Base-by-base conservation (phyloP, 2,797 vertebrate species). In the Hydrocynus forskahlii region DNA sequence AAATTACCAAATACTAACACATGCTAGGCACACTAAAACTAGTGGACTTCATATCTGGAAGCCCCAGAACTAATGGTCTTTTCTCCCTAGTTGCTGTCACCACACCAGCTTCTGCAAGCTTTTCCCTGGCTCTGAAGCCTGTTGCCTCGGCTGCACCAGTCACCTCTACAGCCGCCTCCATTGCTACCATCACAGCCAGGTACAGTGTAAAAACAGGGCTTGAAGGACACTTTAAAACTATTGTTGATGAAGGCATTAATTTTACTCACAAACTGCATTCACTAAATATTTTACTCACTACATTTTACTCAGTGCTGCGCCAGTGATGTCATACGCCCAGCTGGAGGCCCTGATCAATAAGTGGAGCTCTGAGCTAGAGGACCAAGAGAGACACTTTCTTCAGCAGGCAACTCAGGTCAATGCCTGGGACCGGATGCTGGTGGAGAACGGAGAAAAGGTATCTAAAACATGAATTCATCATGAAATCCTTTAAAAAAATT, bases 391-490 rank as follows among this genome's bases (percentile, higher is more conserved):
- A 69, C 96, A 99, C 80, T 99, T 99, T 90, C 91, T 99, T 1
- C 96, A 97, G 85, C 97, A 99, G 82, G 97, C 97, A 0, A 99
- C 98, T 0, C 97, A 99, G 87, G 97, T 99, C 85, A 99, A 99
- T 0, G 97, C 97, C 83, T 99, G 97, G 97, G 97, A 99, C 91
- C 93, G 89, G 57, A 97, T 89, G 0, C 90, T 99, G 79, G 96
- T 98, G 23, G 96, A 98, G 89, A 99, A 99, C 0, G 98, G 97
- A 0, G 98, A 99, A 89, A 98, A 96, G 92, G 94, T 95, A 63
- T 63, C 8, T 59, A 23, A 74, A 60, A 21, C n/a, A 43, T 52
- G 9, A 19, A 48, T 21, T 40, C 0, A 40, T 52, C 25, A 23
- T 17, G 0, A n/a, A 43, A 9, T 2, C 9, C 43, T 43, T 43